Base-by-base conservation (phyloP, 37 sponge, comb jelly and placozoan genomes). In the Spongilla lacustris region DNA sequence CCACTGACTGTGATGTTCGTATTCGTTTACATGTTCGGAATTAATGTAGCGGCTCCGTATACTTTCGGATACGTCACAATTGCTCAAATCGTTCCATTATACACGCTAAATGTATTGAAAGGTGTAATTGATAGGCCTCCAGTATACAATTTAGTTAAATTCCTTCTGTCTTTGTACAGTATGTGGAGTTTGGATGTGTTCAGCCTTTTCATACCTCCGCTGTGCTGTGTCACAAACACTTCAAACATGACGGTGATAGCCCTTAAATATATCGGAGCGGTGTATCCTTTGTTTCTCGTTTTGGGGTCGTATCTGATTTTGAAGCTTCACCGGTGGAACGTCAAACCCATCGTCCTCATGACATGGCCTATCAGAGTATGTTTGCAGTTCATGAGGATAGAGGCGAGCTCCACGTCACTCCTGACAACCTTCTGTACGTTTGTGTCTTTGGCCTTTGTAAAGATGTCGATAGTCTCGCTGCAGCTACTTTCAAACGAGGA, bases 141-240 rank as follows among this genome's bases (percentile, higher is more conserved):
- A 3, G 41, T 6, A 6, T 41, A 41, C 41, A 41, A 41, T 41
- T 9, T 41, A 3, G 6, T 6, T 3, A 41, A 41, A 6, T 41
- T 58, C 2, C 11, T 26, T 4, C 27, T 71, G 22, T 9, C 49
- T n/a, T 83, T 71, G 38, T 71, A 83, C 37, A 73, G 73, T 0
- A 83, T 83, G 14, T 83, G 71, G 72, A 83, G 38, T 26, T 26
- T 83, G 11, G 83, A 83, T 25, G 36, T 83, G 30, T 71, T 83
- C 50, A 21, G 21, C 30, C 2, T 13, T 0, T 26, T 49, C 26
- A 33, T 32, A 2, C 67, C 29, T 25, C n/a, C 50, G 70, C 8
- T 73, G 19, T 83, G 83, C 49, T 5, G 71, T 29, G 26, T 10
- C 30, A 0, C 17, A 11, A 46, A 46, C 26, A 12, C 71, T 14